Percentiles rank a stretch among this genome's conserved stretches.
These are phyloP conservation scores for Spisula subtruncata DNA, from an alignment of 2,888 invertebrate genomes.

Conservation along the genomic window DNA sequence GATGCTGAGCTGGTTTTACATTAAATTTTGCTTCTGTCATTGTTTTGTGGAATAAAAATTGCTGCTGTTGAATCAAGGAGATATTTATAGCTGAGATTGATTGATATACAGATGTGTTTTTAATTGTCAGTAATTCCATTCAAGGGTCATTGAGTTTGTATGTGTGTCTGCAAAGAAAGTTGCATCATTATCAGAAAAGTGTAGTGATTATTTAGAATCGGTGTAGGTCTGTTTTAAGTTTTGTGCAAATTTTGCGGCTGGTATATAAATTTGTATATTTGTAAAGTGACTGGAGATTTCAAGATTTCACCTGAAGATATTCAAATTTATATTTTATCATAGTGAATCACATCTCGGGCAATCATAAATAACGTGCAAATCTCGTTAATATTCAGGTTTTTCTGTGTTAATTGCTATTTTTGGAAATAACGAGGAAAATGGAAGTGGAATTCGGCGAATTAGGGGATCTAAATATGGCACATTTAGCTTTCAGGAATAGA, in stretches of 20 bases:
- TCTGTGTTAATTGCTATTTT: background rate
- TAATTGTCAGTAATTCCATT: background rate
- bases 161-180: background rate
- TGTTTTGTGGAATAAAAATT: background rate
- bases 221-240: background rate
- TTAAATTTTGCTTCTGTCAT: background rate
- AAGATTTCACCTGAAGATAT: background rate
- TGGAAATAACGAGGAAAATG: slow-evolving; percentile 28
- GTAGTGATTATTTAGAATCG: background rate
- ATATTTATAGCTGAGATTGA: background rate
- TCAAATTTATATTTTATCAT: background rate
- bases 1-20: too few relatives aligned
- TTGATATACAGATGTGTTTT: background rate
- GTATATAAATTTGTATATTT: too few relatives aligned
- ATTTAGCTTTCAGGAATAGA: slow-evolving; percentile 53
- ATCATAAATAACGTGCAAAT: background rate
- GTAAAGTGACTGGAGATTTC: background rate
- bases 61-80: background rate
- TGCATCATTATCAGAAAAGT: background rate
- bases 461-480: slow-evolving; percentile 56
- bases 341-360: background rate
- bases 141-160: slow-evolving; percentile 4
- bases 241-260: background rate
- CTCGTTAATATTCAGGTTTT: background rate
- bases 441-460: slow-evolving; percentile 63